Conservation (phyloP, 2,113 vertebrate species). For the Cichladusa arquata region DNA sequence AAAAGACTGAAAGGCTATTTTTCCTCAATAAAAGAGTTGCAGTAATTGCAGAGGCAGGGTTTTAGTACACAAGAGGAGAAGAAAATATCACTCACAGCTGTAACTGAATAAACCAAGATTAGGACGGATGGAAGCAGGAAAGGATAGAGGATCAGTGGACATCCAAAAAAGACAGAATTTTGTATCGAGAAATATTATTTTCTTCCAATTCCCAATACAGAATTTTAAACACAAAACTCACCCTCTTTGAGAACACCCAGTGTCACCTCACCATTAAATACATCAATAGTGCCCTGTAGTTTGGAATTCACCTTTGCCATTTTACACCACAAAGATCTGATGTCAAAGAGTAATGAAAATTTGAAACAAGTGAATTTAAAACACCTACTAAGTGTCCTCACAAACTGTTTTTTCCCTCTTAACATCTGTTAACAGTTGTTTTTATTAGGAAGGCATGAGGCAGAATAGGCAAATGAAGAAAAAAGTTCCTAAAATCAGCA, state of each 20-base stretch:
- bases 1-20: not conserved
- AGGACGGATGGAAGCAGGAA: not conserved
- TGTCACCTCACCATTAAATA: not conserved
- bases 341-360: not conserved
- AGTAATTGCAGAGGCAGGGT: not conserved
- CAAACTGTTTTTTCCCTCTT: not conserved
- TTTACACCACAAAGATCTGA: not conserved
- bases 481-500: not conserved
- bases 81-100: not conserved
- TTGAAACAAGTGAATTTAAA: not conserved
- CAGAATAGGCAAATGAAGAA: not conserved
- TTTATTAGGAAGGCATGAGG: not conserved
- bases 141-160: not conserved
- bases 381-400: not conserved
- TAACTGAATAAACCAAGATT: not conserved
- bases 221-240: not conserved
- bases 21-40: not conserved
- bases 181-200: not conserved
- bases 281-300: not conserved
- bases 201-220: not conserved
- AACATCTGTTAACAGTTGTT: not conserved
- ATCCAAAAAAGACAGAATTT: not conserved
- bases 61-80: not conserved
- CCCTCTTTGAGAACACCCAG: not conserved
- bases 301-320: not conserved